These are phyloP conservation scores for Notechis scutatus DNA, from an alignment of 2,113 vertebrate genomes.

Conservation along the genomic window DNA sequence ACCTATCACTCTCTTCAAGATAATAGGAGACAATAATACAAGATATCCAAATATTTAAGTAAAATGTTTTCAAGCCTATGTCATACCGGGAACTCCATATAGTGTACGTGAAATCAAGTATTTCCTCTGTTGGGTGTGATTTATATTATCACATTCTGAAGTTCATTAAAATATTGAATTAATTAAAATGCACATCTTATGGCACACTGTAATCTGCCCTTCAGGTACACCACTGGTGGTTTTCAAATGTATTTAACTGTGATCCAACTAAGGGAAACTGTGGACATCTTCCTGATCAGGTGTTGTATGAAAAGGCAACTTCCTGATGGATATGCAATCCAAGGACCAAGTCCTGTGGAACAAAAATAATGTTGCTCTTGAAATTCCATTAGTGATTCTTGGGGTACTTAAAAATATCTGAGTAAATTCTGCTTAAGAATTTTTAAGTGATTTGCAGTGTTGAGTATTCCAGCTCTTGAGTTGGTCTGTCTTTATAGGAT, in stretches of 20 bases:
- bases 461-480: neutral
- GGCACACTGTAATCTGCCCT: neutral
- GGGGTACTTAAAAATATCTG: neutral
- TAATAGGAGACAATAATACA: neutral
- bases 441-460: neutral
- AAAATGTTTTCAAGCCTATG: neutral
- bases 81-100: neutral
- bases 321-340: neutral
- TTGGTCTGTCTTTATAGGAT: neutral
- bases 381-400: slow-evolving; percentile 6
- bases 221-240: neutral
- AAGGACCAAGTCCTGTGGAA: neutral
- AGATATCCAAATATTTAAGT: neutral
- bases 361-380: slow-evolving; percentile 9
- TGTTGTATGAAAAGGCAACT: neutral
- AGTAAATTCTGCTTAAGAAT: neutral
- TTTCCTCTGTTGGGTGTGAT: neutral
- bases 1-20: neutral
- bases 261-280: neutral
- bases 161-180: too few relatives aligned
- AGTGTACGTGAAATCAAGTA: neutral
- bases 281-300: neutral
- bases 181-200: neutral
- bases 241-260: neutral
- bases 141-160: neutral